These are phyloP conservation scores for Coelopa frigida DNA, from an alignment of 1,140 invertebrate species.

Conservation along the genomic window DNA sequence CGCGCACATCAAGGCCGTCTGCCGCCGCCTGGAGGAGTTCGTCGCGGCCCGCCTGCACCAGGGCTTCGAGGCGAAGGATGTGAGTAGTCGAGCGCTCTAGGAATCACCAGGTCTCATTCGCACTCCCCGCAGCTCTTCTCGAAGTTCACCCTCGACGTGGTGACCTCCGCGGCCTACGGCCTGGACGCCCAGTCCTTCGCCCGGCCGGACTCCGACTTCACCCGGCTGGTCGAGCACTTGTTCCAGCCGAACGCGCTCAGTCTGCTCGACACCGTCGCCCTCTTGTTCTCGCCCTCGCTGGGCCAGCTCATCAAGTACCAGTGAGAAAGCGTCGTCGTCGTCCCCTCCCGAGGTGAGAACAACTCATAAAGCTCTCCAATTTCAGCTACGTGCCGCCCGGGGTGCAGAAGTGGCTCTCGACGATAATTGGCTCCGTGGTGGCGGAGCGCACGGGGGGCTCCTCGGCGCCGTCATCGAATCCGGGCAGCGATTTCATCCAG, in stretches of 20 bases:
- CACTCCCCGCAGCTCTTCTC: slow-evolving; percentile 11
- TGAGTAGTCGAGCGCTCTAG: slow-evolving; percentile 1
- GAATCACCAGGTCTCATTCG: background rate
- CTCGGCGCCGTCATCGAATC: background rate
- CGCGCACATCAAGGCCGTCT: slow-evolving; percentile 18
- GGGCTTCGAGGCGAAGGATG: slow-evolving; percentile 14
- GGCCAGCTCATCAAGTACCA: slow-evolving; percentile 16
- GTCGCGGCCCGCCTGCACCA: slow-evolving; percentile 6
- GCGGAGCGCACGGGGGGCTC: too few relatives aligned
- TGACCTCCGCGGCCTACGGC: slow-evolving; percentile 25
- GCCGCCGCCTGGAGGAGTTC: slow-evolving; percentile 11
- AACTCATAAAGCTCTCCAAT: too few relatives aligned
- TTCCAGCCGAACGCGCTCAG: slow-evolving; percentile 24
- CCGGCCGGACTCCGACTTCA: slow-evolving; percentile 12
- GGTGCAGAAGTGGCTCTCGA: background rate
- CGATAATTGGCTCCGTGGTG: too few relatives aligned
- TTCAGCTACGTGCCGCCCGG: too few relatives aligned
- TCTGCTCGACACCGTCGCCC: slow-evolving; percentile 22
- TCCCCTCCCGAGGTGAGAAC: too few relatives aligned
- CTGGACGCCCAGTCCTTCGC: slow-evolving; percentile 21
- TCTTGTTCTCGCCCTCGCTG: slow-evolving; percentile 22
- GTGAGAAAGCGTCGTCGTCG: slow-evolving; percentile 22
- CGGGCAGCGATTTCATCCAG: slow-evolving; percentile 15
- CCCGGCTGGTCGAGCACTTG: slow-evolving; percentile 15
- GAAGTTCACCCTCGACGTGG: slow-evolving; percentile 27